These are phyloP conservation scores for Oligia strigilis DNA, from an alignment of 2,888 invertebrate genomes.

Conservation along the genomic window DNA sequence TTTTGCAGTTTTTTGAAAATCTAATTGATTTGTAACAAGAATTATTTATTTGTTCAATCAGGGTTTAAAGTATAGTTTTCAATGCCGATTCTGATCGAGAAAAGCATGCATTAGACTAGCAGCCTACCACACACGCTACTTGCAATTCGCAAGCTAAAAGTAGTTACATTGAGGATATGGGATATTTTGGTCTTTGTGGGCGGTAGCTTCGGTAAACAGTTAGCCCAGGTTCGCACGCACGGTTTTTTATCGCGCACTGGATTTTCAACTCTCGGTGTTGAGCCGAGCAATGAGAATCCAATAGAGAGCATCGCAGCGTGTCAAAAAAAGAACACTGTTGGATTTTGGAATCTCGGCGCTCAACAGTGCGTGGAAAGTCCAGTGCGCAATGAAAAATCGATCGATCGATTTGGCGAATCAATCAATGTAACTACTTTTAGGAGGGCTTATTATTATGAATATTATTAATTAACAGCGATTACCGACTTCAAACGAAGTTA, in stretches of 20 bases:
- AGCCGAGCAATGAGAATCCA: not conserved
- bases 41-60: not conserved
- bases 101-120: not conserved
- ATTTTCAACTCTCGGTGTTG: not conserved
- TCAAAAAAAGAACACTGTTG: not conserved
- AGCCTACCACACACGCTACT: conserved; percentile 29
- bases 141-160: conserved; percentile 42
- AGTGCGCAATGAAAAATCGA: not conserved
- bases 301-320: not conserved
- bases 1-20: not conserved
- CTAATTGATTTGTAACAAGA: not conserved
- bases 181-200: conserved; percentile 52
- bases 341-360: too few species aligned
- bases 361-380: not conserved
- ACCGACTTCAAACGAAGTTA: conserved; percentile 23
- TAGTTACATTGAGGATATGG: conserved; percentile 53
- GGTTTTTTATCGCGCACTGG: not conserved
- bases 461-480: conserved; percentile 27
- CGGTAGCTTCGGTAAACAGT: conserved; percentile 38
- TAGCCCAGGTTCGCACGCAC: not conserved
- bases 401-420: too few species aligned
- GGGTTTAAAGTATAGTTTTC: conserved; percentile 3
- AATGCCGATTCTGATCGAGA: not conserved
- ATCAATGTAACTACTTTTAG: too few species aligned
- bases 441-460: conserved; percentile 13